These are phyloP conservation scores for Hemiscyllium ocellatum DNA, from an alignment of 2,113 vertebrate genomes.

Conservation along the genomic window DNA sequence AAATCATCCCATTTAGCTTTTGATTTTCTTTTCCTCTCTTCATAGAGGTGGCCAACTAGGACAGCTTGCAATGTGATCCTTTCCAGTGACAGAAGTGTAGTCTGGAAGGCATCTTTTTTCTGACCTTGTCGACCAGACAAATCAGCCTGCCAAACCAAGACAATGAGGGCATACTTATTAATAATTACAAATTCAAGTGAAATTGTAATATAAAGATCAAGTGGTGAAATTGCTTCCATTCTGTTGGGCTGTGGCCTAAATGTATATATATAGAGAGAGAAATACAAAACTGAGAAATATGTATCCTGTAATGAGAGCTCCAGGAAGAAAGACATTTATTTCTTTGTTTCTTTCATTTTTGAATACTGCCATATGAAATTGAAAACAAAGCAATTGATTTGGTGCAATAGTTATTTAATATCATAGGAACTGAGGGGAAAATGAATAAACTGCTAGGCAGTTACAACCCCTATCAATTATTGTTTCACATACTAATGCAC, in stretches of 20 bases:
- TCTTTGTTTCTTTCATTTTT: too few species aligned
- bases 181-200: background rate
- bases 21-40: background rate
- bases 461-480: too few species aligned
- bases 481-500: too few species aligned
- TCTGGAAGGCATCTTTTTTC: slow-evolving; percentile 1
- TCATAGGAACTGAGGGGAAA: too few species aligned
- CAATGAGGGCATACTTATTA: background rate
- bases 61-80: background rate
- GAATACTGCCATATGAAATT: too few species aligned
- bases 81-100: background rate
- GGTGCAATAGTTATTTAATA: too few species aligned
- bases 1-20: background rate
- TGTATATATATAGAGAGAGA: too few species aligned
- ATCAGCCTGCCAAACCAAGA: background rate
- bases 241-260: background rate
- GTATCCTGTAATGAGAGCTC: too few species aligned
- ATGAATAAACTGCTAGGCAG: too few species aligned
- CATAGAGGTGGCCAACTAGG: background rate
- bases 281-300: too few species aligned
- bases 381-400: too few species aligned
- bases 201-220: background rate
- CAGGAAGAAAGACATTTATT: too few species aligned
- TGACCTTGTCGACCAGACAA: background rate
- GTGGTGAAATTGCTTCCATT: background rate